Evolutionary conservation across 2,888 invertebrate species (phyloP), one percentile per base, ranked within the genome.

Genomic region (Microplitis manilae): DNA sequence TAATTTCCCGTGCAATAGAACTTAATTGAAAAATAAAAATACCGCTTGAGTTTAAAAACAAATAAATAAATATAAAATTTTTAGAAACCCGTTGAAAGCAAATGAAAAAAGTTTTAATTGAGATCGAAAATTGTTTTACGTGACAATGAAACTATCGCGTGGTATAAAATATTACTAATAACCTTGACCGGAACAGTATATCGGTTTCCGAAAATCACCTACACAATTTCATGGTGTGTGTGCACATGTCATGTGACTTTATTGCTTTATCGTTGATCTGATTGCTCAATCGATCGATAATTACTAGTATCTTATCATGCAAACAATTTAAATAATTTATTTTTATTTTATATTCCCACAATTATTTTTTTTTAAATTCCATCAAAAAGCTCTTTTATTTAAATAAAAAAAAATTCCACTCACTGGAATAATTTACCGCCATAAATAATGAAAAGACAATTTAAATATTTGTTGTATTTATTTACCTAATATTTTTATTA

Each of bases 51-150:
- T 30, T 30, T 30, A 30, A 30, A 30, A 30, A 30, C 30, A 30
- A 30, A 30, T 30, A 20, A 20, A 20, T 20, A 30, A 30, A 30
- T 30, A 30, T 30, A 30, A 30, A 30, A 30, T 30, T 30, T 30
- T 30, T 30, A 30, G 2, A 2, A 30, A 30, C 30, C 30, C 30
- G 30, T 30, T 2, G 30, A 30, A 30, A 30, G 40, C 2, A 38
- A 9, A 39, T 6, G 40, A 68, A 68, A 68, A 68, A n/a, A 68
- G 13, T 68, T 39, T 30, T 5, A 6, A 41, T 68, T 68, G 39
- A 8, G 30, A 64, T 64, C 17, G 20, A 67, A 30, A 13, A 50
- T 50, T 13, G 50, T 2, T 50, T 13, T 7, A 9, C 50, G 50
- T 9, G 9, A 9, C 9, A 50, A 9, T 50, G 50, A 50, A 50